These are phyloP conservation scores for Antrozous pallidus DNA, from an alignment of 2,797 vertebrate species.

Conservation along the genomic window DNA sequence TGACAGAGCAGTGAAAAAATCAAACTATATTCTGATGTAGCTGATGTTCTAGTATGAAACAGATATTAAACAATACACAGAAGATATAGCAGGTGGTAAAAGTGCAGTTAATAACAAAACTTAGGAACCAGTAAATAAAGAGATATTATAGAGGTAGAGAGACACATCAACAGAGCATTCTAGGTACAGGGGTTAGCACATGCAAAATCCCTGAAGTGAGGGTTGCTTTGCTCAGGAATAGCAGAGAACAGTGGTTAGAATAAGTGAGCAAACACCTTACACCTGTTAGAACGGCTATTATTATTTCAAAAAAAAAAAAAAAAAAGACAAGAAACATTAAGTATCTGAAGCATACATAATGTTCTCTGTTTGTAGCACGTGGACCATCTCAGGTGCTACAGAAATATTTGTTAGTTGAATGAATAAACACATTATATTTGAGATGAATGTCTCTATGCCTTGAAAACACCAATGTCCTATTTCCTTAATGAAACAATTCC, in stretches of 20 bases:
- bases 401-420: background rate
- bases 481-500: constrained; percentile 56
- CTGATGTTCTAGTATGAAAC: background rate
- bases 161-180: background rate
- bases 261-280: background rate
- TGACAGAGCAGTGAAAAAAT: background rate
- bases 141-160: background rate
- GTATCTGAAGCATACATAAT: background rate
- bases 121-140: background rate
- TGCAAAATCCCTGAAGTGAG: background rate
- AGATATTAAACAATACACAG: background rate
- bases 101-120: background rate
- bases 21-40: background rate
- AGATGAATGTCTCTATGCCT: background rate
- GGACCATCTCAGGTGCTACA: background rate
- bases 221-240: background rate
- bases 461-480: background rate
- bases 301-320: background rate
- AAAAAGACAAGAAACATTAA: background rate
- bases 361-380: background rate
- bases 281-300: background rate
- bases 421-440: constrained; percentile 4
- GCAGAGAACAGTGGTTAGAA: background rate
- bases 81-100: background rate
- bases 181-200: background rate